Evolutionary conservation across 2,797 vertebrate genomes (phyloP), one percentile per base, ranked within the genome.

Genomic region (Labroides dimidiatus): DNA sequence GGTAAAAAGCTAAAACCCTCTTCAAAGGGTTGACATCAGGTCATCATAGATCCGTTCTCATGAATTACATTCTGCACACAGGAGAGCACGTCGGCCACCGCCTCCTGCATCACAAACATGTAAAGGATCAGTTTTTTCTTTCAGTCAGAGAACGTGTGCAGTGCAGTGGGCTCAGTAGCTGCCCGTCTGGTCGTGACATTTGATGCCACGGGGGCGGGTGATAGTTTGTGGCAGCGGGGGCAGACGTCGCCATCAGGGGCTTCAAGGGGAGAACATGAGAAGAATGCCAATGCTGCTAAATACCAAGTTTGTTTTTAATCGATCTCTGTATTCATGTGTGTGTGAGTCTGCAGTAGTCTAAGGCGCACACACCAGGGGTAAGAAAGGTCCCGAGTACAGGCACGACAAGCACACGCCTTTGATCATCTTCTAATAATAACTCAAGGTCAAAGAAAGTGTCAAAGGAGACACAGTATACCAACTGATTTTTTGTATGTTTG

Each of bases 281-380:
- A 42, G 80, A 82, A 79, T 82, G 68, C n/a, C 69, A 82, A 79
- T 72, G 60, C 42, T 2, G 52, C 50, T 78, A 76, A 76, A 78
- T 75, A 69, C 72, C 76, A 70, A 66, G 60, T 69, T 72, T 78
- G 64, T 72, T 76, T 65, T 55, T 55, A 33, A 76, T 78, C 21
- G 64, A 82, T 72, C 56, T 2, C 8, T 27, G 44, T 12, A 7
- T 59, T 13, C 47, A 33, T 51, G 66, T 11, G 44, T 45, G n/a
- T 44, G 43, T 17, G 42, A 17, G 42, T 44, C 17, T 19, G 43
- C n/a, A 33, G 8, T 3, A 17, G 15, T 7, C 16, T 7, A 17
- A 17, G 9, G n/a, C 42, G 19, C 41, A 15, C 1, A 36, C n/a
- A 30, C 27, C 7, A 59, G 56, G 30, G 55, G 23, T 58, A 20